Conservation (phyloP, 2,888 invertebrate genomes). For the Polydrusus cervinus region DNA sequence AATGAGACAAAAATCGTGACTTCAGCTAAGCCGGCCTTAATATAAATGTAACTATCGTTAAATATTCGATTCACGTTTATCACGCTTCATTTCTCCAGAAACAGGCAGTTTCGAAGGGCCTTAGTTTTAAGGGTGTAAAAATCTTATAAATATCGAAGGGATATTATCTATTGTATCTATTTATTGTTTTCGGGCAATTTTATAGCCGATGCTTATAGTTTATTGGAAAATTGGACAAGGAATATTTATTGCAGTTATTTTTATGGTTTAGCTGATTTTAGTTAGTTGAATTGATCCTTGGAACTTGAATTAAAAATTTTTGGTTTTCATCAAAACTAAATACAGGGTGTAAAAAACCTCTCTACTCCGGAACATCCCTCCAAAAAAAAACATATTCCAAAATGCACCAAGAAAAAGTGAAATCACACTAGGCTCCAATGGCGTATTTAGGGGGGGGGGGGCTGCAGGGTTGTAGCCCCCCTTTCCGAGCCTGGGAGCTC, state of each 20-base stretch:
- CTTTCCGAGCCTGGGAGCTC: too few relatives aligned
- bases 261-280: not conserved
- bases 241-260: not conserved
- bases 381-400: too few relatives aligned
- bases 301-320: too few relatives aligned
- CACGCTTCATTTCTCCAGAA: constrained; percentile 11
- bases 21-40: not conserved
- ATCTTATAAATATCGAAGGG: constrained; percentile 14
- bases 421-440: too few relatives aligned
- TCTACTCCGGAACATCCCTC: too few relatives aligned
- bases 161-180: constrained; percentile 15
- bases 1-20: not conserved
- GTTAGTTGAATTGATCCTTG: not conserved
- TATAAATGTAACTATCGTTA: constrained; percentile 1
- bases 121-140: constrained; percentile 16
- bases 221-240: too few relatives aligned
- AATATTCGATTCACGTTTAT: constrained; percentile 14
- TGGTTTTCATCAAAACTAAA: too few relatives aligned
- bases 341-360: too few relatives aligned
- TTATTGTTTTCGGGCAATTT: not conserved
- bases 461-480: too few relatives aligned
- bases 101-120: constrained; percentile 9
- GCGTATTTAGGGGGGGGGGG: too few relatives aligned
- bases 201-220: not conserved
- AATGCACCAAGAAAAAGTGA: too few relatives aligned